phyloP scores from a whole-genome alignment of 2,113 vertebrate genomes.

The Poicephalus meyeri region DNA sequence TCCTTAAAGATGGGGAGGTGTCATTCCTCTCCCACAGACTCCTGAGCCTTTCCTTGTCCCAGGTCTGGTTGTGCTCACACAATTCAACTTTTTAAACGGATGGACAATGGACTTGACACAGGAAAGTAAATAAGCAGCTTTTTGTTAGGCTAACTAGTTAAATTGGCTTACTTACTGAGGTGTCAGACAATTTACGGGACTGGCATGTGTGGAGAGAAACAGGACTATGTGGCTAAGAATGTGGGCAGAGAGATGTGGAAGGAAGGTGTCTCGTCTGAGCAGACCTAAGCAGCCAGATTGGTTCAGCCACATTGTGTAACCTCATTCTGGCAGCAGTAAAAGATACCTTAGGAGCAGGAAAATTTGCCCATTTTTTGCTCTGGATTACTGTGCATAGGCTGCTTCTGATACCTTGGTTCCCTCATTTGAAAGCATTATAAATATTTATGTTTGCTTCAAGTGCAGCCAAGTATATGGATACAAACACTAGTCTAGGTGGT shows the following conservation, averaged over 20 bases:
- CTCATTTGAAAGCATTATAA: not conserved
- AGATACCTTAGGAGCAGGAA: not conserved
- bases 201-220: not conserved
- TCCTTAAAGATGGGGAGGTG: not conserved
- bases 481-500: not conserved
- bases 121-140: not conserved
- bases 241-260: not conserved
- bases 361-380: not conserved
- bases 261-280: not conserved
- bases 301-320: not conserved
- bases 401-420: not conserved
- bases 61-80: not conserved
- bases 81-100: not conserved
- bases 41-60: not conserved
- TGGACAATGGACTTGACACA: not conserved
- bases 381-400: not conserved
- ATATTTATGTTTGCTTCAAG: not conserved
- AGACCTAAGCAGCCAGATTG: not conserved
- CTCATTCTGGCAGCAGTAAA: not conserved
- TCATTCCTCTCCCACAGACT: not conserved
- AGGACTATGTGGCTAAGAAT: not conserved
- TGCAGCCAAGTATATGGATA: not conserved
- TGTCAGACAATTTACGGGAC: not conserved
- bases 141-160: not conserved
- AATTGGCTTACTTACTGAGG: not conserved